Evolutionary conservation across 2,797 vertebrate species (phyloP), one percentile per base, ranked within the genome.

Genomic region (Tachyglossus aculeatus): DNA sequence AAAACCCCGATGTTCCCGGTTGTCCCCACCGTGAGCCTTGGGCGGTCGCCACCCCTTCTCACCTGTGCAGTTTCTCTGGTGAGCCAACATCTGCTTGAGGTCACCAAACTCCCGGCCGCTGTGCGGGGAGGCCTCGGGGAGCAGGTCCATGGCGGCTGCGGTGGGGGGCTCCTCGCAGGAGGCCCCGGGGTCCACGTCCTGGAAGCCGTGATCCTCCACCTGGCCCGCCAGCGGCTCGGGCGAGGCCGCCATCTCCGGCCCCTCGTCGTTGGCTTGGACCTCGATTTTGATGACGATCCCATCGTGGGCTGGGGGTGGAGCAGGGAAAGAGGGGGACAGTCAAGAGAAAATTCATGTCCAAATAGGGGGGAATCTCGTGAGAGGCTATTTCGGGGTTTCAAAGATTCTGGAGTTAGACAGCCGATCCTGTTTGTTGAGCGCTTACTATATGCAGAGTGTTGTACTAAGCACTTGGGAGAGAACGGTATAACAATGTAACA

Each of bases 201-300:
- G 92, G 63, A 92, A 93, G 72, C 90, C 91, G 0, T 87, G 85
- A 2, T 82, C 85, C 27, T 87, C 85, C 16, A 87, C 85, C 24
- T 87, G 85, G 2, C 85, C 85, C 74, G 75, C 78, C 25, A 87
- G 83, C 4, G 85, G 85, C 52, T 85, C 85, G 0, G 85, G 80
- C 0, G 83, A 62, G 78, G 92, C 91, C 2, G 91, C 24, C 67
- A 89, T 90, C 24, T 92, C 91, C 0, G 91, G 89, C 64, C 90
- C 91, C 61, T 93, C 92, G 0, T 93, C 92, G 0, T 92, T 90
- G 55, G 92, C 90, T 18, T 92, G 88, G 60, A 93, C 92, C 68
- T 93, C 92, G 0, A 91, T 93, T 79, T 93, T 93, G 47, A 93
- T 93, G 83, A 93, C 92, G 0, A 93, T 92, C 32, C 92, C 88